Conservation (phyloP, 2,113 vertebrate species). For the Emberiza fucata region DNA sequence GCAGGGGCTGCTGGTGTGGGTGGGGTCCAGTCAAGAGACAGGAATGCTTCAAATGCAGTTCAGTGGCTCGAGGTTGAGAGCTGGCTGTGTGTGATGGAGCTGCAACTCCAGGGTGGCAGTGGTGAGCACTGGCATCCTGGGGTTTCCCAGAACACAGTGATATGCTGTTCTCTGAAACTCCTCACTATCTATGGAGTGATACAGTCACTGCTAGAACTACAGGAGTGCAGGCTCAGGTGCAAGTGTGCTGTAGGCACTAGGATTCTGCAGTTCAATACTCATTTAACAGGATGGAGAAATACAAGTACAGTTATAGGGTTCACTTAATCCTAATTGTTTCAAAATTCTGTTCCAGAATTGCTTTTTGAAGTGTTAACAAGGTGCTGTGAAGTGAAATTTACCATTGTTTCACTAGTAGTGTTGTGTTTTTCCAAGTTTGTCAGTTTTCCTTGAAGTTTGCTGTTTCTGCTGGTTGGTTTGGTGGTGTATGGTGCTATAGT, state of each 20-base stretch:
- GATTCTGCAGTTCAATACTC: background rate
- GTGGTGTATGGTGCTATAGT: fast-evolving
- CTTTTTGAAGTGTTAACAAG: background rate
- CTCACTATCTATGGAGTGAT: fast-evolving
- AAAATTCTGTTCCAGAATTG: background rate
- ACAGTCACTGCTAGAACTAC: fast-evolving
- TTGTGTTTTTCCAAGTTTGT: background rate
- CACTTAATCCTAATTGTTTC: background rate
- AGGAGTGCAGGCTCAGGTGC: fast-evolving
- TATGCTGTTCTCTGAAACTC: background rate
- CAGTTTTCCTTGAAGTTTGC: background rate
- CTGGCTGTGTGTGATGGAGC: background rate
- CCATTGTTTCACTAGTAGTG: fast-evolving
- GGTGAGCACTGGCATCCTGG: background rate
- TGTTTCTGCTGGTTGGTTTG: background rate
- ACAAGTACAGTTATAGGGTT: fast-evolving
- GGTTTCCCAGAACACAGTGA: fast-evolving
- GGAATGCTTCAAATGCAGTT: fast-evolving
- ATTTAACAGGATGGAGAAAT: background rate
- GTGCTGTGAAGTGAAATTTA: background rate
- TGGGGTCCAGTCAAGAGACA: too few species aligned
- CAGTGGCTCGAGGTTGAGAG: fast-evolving
- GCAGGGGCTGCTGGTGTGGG: background rate
- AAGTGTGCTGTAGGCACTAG: fast-evolving
- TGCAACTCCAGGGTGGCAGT: fast-evolving